Evolutionary conservation across 2,797 vertebrate genomes (phyloP).

Genomic region (Otolemur crassicaudatus): DNA sequence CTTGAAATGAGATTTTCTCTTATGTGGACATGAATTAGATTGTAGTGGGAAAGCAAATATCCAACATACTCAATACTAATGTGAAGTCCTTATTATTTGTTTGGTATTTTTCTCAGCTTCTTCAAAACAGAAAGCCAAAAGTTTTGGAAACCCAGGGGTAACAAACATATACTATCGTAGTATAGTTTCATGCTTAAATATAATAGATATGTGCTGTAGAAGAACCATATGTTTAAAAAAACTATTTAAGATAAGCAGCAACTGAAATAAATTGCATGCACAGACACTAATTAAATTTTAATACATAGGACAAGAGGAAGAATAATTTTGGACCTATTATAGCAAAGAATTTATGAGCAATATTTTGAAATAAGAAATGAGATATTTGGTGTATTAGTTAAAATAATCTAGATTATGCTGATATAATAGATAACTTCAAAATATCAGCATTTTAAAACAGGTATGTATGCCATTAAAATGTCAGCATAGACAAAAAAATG

Average conservation of each 20-base stretch:
- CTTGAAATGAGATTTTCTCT: too few species aligned
- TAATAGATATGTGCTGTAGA: background rate
- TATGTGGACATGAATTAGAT: too few species aligned
- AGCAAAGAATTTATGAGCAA: background rate
- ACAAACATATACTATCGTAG: background rate
- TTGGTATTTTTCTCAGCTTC: background rate
- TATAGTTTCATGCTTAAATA: background rate
- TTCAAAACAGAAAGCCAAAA: background rate
- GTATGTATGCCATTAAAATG: background rate
- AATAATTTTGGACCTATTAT: background rate
- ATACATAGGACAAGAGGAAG: background rate
- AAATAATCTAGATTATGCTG: background rate
- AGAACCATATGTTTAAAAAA: background rate
- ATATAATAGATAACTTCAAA: background rate
- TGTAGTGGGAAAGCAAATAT: too few species aligned
- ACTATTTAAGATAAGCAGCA: background rate
- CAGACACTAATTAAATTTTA: background rate
- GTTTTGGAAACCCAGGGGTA: background rate
- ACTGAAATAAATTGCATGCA: background rate
- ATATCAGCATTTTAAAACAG: background rate
- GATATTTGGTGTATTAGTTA: background rate
- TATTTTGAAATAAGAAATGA: background rate
- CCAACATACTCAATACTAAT: too few species aligned
- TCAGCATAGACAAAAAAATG: background rate
- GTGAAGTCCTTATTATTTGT: background rate